Evolutionary conservation across 2,888 invertebrate genomes (phyloP), one percentile per base, ranked within the genome.

Genomic region (Cantharis rufa): DNA sequence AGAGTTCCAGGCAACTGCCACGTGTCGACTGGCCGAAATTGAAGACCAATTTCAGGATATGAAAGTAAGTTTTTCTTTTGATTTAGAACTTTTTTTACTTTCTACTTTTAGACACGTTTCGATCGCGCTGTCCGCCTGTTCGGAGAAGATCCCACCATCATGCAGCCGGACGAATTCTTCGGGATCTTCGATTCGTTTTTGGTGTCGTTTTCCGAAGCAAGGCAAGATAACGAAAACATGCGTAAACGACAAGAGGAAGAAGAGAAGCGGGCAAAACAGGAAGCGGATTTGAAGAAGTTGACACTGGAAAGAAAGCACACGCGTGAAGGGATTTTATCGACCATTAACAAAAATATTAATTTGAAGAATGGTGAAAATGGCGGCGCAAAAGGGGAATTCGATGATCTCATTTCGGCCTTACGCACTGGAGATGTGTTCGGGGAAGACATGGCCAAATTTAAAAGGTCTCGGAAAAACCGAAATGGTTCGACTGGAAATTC

Each of bases 391-490:
- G 97, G 98, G 10, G 98, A 98, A 89, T 98, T 98, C 88, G 98
- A 98, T 86, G 98, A 98, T 88, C 90, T 98, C 82, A 98, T 98
- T 86, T 98, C 98, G 0, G 98, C 98, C 0, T 88, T 98, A 71
- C 89, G 98, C 77, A 98, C 98, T 0, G 98, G 98, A 0, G 97
- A 98, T 85, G 97, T 98, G 0, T 98, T 98, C 85, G 97, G 97
- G 0, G 98, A 98, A 86, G 98, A 98, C 86, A 96, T 98, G 84
- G 97, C 97, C 73, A 98, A 98, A 89, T 96, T 97, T 85, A 94
- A 95, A 83, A 89, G 95, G 74, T 94, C 94, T 68, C 90, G 94
- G 81, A 93, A 94, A 83, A 91, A 92, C 48, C 89, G 93, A 28
- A 89, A 92, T 3, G 89, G 90, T 2, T 88, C 89, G 0, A 89